Evolutionary conservation across 2,888 invertebrate species (phyloP).

Genomic region (Heliconius ismenius): DNA sequence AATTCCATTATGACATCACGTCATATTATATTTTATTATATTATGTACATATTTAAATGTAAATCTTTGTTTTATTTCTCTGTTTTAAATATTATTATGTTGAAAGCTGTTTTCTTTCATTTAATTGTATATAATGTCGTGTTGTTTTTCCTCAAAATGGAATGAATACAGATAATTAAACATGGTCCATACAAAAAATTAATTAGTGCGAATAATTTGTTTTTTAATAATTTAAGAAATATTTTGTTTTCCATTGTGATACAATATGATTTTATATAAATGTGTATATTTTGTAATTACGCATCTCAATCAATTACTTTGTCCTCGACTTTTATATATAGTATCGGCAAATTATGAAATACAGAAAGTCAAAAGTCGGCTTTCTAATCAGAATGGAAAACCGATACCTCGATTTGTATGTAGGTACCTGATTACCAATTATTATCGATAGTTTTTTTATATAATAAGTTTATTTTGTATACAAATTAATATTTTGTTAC

Average conservation of each 20-base stretch:
- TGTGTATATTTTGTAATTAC: neutral
- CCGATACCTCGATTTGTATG: too few species aligned
- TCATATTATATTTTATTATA: neutral
- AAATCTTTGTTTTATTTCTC: neutral
- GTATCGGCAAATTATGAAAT: too few species aligned
- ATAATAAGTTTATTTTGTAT: too few species aligned
- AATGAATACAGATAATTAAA: neutral
- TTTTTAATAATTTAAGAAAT: neutral
- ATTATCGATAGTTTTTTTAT: too few species aligned
- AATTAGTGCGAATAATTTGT: conserved; percentile 2
- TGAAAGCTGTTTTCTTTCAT: neutral
- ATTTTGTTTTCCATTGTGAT: neutral
- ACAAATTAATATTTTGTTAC: too few species aligned
- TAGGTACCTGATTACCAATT: too few species aligned
- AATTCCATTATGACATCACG: neutral
- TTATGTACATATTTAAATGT: neutral
- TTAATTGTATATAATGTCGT: conserved; percentile 7
- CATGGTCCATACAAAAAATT: conserved; percentile 2
- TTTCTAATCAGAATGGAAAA: too few species aligned
- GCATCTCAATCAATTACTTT: neutral
- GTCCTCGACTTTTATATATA: neutral
- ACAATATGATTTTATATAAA: neutral
- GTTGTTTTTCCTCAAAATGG: neutral
- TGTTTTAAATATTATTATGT: neutral
- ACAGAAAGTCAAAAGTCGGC: too few species aligned